Conservation (phyloP, 2,797 vertebrate genomes). For the Periparus ater region DNA sequence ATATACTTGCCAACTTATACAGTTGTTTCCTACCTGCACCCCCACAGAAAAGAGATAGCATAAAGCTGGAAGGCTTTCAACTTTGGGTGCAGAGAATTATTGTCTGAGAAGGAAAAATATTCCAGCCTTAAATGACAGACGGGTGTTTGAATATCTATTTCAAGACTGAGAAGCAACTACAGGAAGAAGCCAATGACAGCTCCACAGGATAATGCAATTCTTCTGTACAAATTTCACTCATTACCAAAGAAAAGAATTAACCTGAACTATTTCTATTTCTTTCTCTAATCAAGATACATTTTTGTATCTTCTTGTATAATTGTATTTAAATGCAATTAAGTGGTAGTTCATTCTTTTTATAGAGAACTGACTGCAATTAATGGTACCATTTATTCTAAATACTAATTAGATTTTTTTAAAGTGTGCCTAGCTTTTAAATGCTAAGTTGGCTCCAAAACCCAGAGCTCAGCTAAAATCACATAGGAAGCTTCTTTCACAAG, state of each 20-base stretch:
- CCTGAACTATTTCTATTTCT: conserved; percentile 33
- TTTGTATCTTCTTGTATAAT: conserved; percentile 15
- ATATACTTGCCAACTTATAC: not conserved
- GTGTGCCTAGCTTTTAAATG: conserved; percentile 49
- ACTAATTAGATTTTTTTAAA: conserved; percentile 56
- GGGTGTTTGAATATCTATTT: conserved; percentile 45
- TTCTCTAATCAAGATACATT: conserved; percentile 69
- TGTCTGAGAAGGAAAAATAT: conserved; percentile 60
- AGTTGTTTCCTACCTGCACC: conserved; percentile 51
- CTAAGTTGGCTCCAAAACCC: conserved; percentile 43
- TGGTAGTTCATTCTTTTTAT: conserved; percentile 58
- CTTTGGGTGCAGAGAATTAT: conserved; percentile 44
- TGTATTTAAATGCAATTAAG: conserved; percentile 72
- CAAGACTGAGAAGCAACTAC: conserved; percentile 27
- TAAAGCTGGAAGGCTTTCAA: conserved; percentile 48
- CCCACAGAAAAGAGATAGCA: conserved; percentile 36
- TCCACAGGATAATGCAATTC: conserved; percentile 57
- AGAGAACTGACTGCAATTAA: conserved; percentile 67
- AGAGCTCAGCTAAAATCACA: conserved; percentile 2
- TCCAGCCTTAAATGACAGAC: conserved; percentile 50
- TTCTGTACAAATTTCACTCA: conserved; percentile 58
- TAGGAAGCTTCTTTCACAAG: not conserved
- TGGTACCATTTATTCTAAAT: conserved; percentile 49
- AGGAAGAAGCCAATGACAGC: conserved; percentile 60
- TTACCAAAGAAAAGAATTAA: conserved; percentile 49